These are phyloP conservation scores for Thripadectes ignobilis DNA, from an alignment of 2,797 vertebrate species.

Conservation along the genomic window DNA sequence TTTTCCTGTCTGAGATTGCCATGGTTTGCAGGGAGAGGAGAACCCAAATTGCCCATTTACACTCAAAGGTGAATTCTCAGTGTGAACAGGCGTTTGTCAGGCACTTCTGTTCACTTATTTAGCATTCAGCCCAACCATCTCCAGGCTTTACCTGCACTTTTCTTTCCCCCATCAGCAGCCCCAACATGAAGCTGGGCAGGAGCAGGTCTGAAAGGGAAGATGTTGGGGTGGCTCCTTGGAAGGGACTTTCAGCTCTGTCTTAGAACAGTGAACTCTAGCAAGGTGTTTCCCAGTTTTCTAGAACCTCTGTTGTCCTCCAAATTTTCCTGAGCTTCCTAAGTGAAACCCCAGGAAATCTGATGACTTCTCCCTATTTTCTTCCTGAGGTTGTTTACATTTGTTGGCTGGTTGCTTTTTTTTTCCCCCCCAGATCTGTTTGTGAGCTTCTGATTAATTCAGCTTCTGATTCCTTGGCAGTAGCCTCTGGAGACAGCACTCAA, in stretches of 20 bases:
- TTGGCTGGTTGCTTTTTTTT: not conserved
- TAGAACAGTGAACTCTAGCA: not conserved
- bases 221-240: not conserved
- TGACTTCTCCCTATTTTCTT: not conserved
- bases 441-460: not conserved
- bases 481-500: not conserved
- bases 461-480: not conserved
- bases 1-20: not conserved
- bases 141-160: not conserved
- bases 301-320: not conserved
- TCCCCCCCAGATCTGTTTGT: not conserved
- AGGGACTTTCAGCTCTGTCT: not conserved
- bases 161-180: not conserved
- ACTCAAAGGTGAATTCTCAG: not conserved
- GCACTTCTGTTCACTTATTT: not conserved
- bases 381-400: not conserved
- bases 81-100: fast-evolving
- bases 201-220: not conserved
- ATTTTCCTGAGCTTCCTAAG: not conserved
- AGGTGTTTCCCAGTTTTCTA: not conserved
- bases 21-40: not conserved
- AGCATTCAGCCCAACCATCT: not conserved
- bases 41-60: fast-evolving
- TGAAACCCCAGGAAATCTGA: not conserved
- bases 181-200: not conserved